Base-by-base conservation (phyloP, 2,888 invertebrate genomes). In the Morinoia aosen region DNA sequence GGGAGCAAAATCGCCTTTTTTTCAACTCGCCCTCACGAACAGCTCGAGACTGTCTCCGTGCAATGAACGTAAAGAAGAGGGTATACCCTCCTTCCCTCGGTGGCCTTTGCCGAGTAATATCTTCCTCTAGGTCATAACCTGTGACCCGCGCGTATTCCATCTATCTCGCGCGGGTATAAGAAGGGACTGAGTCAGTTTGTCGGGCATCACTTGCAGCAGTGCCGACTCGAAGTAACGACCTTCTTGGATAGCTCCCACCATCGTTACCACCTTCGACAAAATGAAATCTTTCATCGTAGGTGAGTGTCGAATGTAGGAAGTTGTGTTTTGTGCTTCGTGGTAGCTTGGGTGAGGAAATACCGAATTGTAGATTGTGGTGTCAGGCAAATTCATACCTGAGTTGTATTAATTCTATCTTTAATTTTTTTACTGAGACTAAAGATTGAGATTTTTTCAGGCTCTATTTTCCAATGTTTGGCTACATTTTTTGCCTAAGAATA, bases 101-200 rank as follows among this genome's bases (percentile, higher is more conserved):
- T 90, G 90, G 90, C 90, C 90, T 90, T 90, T 90, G 90, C 90
- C 39, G 48, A 48, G 90, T 48, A 90, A 90, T 90, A 90, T 90
- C 90, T 40, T 90, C 88, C n/a, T 88, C 90, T 90, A 90, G 90
- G 90, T 90, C 90, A 90, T 90, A 90, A 90, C 90, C 90, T 90
- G 90, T 90, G 90, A 90, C 90, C 90, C 48, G 90, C n/a, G 90
- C 90, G 90, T 90, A 90, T 90, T 76, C 76, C 76, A 76, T 76
- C 90, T 48, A 90, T 39, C 90, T 39, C 48, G 48, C 40, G 40
- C 39, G 90, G 90, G 90, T 90, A 90, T 90, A 90, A 40, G 48
- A 90, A 90, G 90, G 48, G 90, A 90, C 40, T 19, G 90, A 25
- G 90, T 76, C 14, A 19, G 90, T 19, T 12, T 10, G 12, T 39